Base-by-base conservation (phyloP, 2,888 invertebrate genomes). In the Folsomia candida region DNA sequence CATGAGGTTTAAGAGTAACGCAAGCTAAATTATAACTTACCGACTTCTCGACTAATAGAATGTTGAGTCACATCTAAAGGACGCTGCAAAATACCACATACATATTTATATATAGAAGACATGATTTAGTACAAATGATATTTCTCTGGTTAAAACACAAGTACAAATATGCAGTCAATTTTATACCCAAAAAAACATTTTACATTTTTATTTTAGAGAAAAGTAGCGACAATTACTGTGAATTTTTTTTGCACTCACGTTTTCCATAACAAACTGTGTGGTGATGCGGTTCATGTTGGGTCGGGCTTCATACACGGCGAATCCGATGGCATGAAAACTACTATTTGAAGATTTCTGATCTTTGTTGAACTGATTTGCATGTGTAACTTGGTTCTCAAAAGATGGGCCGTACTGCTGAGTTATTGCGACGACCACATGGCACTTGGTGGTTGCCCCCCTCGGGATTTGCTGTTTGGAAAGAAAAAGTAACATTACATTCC, bases 341-440 rank as follows among this genome's bases (percentile, higher is more conserved):
- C 84, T 85, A 75, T 84, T 85, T 24, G 59, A 54, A 37, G 72
- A 69, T 81, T 85, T 85, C 79, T 85, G 81, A 79, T 86, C 86
- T 71, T 76, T 76, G 60, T 72, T 74, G 60, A 68, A 71, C 60
- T 68, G 70, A 64, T 47, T 64, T 29, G 51, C 47, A 64, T 64
- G 64, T 28, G 64, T 24, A 65, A 70, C 76, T 70, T 47, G 71
- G 74, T 70, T 68, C 37, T 68, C 70, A n/a, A 51, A 51, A 18
- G 65, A 20, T 51, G 69, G 69, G 20, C 76, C 76, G 54, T 76
- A 76, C 47, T 76, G 73, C 26, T 76, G 90, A 70, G 88, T 88
- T 72, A 90, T 88, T 18, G 89, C 89, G 70, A 90, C 89, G 57
- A 90, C 90, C 69, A 89, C 89, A 85, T 90, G 90, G 81, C 89